Evolutionary conservation across 2,113 vertebrate genomes (phyloP), one percentile per base, ranked within the genome.

Genomic region (Malaclemys terrapin): DNA sequence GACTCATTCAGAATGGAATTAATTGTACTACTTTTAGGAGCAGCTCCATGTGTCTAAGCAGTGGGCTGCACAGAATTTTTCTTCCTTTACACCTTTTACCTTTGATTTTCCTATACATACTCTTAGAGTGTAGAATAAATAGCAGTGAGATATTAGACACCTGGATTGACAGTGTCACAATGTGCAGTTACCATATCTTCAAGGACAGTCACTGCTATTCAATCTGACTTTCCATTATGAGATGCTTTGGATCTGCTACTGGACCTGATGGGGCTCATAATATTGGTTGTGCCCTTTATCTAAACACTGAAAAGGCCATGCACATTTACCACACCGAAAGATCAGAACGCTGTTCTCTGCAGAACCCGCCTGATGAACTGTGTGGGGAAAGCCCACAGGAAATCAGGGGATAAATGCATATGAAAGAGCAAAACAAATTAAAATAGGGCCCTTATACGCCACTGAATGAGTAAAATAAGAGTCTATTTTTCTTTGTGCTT

Each of bases 41-140:
- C 45, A 25, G 5, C 62, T 13, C 17, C 42, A 6, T 0, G 0
- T 24, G 6, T 4, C 7, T 47, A 16, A 0, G 0, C 65, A 29
- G 13, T 84, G 31, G 42, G 42, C 17, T 10, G 5, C 52, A 80
- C 38, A 80, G 83, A 80, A 72, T 0, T 0, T 9, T 1, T 1
- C 14, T 90, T 87, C 89, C 54, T 85, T 1, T 31, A 6, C 53
- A 31, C 72, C 4, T 82, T 10, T 75, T 29, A 27, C 22, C 8
- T 19, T 22, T 84, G 87, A 80, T 88, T 22, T 8, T n/a, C 2
- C 4, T 10, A 4, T 4, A 8, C 5, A 9, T 45, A 1, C 16
- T 6, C 3, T 90, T 91, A 59, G 16, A 22, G 45, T 76, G 78
- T 87, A 57, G 47, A 81, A 56, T 52, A 59, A 42, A 45, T 27